Conservation (phyloP, 2,113 vertebrate genomes). For the Himantopus leucocephalus region DNA sequence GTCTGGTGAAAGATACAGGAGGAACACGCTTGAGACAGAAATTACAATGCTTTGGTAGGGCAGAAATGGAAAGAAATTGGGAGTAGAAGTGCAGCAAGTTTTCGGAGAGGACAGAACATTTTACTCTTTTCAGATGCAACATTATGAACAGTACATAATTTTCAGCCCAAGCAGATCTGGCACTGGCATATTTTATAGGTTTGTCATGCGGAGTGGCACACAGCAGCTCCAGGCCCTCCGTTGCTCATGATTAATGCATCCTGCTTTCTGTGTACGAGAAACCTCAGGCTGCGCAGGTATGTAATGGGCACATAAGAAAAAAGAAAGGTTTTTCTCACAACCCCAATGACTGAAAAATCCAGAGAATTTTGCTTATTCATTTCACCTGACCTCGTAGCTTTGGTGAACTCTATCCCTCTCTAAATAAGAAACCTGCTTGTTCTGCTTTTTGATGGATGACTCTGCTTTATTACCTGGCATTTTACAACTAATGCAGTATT, state of each 20-base stretch:
- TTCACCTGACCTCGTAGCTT: not conserved
- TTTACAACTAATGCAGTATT: not conserved
- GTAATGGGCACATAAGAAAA: not conserved
- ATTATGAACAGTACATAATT: not conserved
- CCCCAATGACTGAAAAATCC: not conserved
- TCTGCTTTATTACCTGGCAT: not conserved
- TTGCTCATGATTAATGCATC: constrained; percentile 33
- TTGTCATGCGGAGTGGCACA: not conserved
- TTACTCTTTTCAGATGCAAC: not conserved
- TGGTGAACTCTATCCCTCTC: not conserved
- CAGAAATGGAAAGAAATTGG: not conserved
- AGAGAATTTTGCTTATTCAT: not conserved
- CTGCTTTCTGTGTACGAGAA: not conserved
- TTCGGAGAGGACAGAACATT: not conserved
- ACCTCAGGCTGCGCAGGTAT: not conserved
- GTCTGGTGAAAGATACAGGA: not conserved
- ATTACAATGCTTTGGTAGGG: not conserved
- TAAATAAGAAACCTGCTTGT: not conserved
- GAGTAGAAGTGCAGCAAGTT: not conserved
- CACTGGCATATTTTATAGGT: not conserved
- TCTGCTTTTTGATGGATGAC: constrained; percentile 5
- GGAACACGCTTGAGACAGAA: not conserved
- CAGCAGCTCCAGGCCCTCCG: not conserved
- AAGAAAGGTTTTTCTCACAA: not conserved
- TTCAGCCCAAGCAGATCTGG: not conserved